A percentile compares a stretch with the other conserved stretches of the same genome.
Evolutionary conservation across 2,888 invertebrate genomes (phyloP).

Genomic region (Calameuta idolon): DNA sequence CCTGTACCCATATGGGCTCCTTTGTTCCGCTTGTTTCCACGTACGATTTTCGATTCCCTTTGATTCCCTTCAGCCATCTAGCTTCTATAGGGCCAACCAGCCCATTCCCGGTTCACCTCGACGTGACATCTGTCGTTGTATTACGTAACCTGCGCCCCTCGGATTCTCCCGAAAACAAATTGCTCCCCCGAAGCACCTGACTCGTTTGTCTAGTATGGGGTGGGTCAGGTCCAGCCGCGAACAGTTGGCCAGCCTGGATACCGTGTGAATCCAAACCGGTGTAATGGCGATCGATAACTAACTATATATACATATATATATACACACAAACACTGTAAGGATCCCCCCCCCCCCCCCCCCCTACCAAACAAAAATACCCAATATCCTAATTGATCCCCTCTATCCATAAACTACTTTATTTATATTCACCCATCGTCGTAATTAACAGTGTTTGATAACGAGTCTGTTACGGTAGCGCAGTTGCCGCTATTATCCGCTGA

Average conservation of each 20-base stretch:
- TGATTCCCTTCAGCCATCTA: neutral
- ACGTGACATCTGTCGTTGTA: slow-evolving; percentile 9
- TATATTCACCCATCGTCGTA: neutral
- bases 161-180: neutral
- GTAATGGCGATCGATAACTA: neutral
- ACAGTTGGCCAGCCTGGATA: neutral
- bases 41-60: neutral
- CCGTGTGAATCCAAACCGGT: neutral
- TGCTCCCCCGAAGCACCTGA: neutral
- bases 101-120: neutral
- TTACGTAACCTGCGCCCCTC: slow-evolving; percentile 7
- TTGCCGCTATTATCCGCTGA: neutral
- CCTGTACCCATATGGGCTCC: neutral
- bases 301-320: neutral
- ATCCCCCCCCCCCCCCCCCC: neutral
- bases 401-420: neutral
- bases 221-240: neutral
- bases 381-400: neutral
- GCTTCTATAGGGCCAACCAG: neutral
- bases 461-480: neutral
- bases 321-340: neutral
- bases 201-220: neutral
- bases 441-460: neutral
- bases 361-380: neutral
- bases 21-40: neutral